phyloP scores from a whole-genome alignment of 1,140 invertebrate species.

The Leptonema lineaticorne region DNA sequence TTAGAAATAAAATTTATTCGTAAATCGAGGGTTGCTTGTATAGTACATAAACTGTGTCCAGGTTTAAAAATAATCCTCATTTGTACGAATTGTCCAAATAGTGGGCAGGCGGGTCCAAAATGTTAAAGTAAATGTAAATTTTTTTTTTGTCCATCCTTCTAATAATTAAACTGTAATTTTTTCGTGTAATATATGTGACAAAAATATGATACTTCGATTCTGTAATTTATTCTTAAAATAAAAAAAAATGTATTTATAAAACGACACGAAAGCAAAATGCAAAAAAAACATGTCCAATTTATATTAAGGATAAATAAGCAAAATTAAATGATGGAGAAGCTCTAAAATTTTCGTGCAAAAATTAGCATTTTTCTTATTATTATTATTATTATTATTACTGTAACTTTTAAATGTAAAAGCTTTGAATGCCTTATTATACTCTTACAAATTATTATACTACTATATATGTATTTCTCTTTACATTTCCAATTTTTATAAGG shows the following conservation, averaged over 20 bases:
- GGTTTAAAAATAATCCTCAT: neutral
- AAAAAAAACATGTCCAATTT: neutral
- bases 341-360: conserved; percentile 13
- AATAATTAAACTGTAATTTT: too few relatives aligned
- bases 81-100: conserved; percentile 9
- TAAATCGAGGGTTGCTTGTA: too few relatives aligned
- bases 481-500: conserved; percentile 11
- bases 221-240: neutral
- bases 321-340: too few relatives aligned
- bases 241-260: neutral
- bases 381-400: too few relatives aligned
- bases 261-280: neutral
- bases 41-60: neutral
- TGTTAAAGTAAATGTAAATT: neutral
- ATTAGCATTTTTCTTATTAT: conserved; percentile 18
- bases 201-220: neutral
- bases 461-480: conserved; percentile 8
- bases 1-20: too few relatives aligned
- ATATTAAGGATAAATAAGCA: neutral
- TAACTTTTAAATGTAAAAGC: conserved; percentile 18
- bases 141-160: neutral
- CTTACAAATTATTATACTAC: too few relatives aligned
- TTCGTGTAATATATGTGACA: too few relatives aligned
- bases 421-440: conserved; percentile 25
- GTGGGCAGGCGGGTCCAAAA: conserved; percentile 13